Conservation (phyloP, 2,888 invertebrate species). For the Drosophila incognita region DNA sequence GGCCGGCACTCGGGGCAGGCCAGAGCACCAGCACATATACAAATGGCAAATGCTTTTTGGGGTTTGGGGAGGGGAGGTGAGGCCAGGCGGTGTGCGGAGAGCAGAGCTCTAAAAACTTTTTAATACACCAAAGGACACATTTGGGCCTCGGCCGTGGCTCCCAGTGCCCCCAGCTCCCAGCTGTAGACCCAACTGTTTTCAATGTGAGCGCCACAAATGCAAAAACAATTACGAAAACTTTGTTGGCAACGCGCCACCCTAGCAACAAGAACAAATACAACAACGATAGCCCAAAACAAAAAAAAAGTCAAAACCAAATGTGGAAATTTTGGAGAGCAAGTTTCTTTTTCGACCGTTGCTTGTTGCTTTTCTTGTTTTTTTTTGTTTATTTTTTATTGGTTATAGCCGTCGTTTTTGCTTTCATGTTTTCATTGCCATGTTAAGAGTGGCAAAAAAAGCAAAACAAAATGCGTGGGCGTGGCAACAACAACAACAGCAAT, state of each 20-base stretch:
- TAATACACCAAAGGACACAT: slow-evolving; percentile 82
- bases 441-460: slow-evolving; percentile 62
- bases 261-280: slow-evolving; percentile 29
- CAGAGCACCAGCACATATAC: slow-evolving; percentile 1
- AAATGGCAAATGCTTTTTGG: slow-evolving; percentile 25
- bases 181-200: slow-evolving; percentile 34
- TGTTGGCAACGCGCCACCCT: slow-evolving; percentile 69
- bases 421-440: slow-evolving; percentile 81
- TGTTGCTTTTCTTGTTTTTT: slow-evolving; percentile 53
- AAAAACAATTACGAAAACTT: slow-evolving; percentile 81
- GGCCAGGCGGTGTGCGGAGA: slow-evolving; percentile 19
- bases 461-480: slow-evolving; percentile 36
- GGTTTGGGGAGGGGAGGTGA: not conserved
- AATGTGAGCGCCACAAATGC: slow-evolving; percentile 68
- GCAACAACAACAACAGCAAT: slow-evolving; percentile 7
- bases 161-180: slow-evolving; percentile 30
- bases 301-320: slow-evolving; percentile 70
- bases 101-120: slow-evolving; percentile 69
- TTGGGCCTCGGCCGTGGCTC: slow-evolving; percentile 60
- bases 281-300: slow-evolving; percentile 12
- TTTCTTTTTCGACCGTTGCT: slow-evolving; percentile 59
- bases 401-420: slow-evolving; percentile 71
- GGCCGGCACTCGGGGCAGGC: not conserved
- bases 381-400: slow-evolving; percentile 54
- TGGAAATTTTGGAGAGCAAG: slow-evolving; percentile 65